phyloP scores from a whole-genome alignment of 2,797 vertebrate genomes.

The Alcedo atthis region DNA sequence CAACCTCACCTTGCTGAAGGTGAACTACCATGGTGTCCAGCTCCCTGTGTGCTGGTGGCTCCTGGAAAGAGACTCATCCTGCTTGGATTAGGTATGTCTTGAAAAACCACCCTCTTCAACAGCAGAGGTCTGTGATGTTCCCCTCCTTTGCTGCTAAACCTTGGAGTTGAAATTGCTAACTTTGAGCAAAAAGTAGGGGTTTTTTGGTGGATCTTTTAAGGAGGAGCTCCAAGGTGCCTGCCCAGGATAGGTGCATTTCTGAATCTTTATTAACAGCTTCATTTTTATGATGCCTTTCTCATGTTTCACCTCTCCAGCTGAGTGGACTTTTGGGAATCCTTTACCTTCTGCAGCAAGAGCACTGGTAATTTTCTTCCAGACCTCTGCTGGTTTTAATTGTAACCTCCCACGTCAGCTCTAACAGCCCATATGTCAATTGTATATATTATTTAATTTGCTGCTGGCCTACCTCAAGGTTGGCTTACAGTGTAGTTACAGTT shows the following conservation, averaged over 20 bases:
- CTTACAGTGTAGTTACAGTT: neutral
- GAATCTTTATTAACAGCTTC: neutral
- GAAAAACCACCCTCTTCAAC: fast-evolving
- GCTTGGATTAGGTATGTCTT: neutral
- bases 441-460: neutral
- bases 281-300: neutral
- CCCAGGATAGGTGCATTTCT: neutral
- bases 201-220: neutral
- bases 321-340: neutral
- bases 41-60: neutral
- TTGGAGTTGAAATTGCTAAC: neutral
- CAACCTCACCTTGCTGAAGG: neutral
- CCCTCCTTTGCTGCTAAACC: neutral
- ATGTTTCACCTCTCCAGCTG: neutral
- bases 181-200: neutral
- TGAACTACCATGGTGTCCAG: neutral
- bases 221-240: neutral
- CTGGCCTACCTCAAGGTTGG: neutral
- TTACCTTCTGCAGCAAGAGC: neutral
- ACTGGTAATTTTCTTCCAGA: neutral
- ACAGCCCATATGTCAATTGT: neutral
- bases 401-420: neutral
- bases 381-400: slow-evolving; percentile 3
- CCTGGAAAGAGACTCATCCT: neutral
- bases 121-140: fast-evolving